Evolutionary conservation across 2,888 invertebrate species (phyloP).

Genomic region (Hemaris fuciformis): DNA sequence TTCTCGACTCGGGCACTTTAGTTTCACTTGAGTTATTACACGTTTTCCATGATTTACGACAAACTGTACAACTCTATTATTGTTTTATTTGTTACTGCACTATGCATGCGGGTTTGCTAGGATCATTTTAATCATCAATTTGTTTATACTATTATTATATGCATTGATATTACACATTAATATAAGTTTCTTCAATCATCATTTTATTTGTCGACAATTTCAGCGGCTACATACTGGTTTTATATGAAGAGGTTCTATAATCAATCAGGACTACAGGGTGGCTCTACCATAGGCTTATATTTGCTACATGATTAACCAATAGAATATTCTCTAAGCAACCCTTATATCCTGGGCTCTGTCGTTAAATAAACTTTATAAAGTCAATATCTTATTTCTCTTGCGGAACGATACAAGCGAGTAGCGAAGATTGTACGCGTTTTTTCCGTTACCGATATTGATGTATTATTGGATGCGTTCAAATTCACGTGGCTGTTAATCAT

Average conservation of each 20-base stretch:
- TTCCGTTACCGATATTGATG: not conserved
- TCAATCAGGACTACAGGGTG: no score
- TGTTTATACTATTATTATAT: no score
- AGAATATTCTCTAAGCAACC: no score
- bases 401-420: not conserved
- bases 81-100: not conserved
- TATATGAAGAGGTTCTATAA: no score
- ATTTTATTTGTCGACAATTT: no score
- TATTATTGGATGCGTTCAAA: constrained; percentile 4
- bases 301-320: no score
- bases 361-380: not conserved
- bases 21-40: constrained; percentile 10
- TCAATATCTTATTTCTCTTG: not conserved
- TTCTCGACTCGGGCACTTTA: constrained; percentile 1
- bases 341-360: no score
- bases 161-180: no score
- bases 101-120: not conserved
- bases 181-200: no score
- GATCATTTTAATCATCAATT: not conserved
- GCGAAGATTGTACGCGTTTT: not conserved
- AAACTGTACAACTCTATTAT: not conserved
- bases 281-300: no score
- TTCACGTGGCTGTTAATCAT: constrained; percentile 20
- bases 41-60: constrained; percentile 5
- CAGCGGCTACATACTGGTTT: no score